Evolutionary conservation across 2,888 invertebrate species (phyloP), one percentile per base, ranked within the genome.

Genomic region (Thymelicus acteon): DNA sequence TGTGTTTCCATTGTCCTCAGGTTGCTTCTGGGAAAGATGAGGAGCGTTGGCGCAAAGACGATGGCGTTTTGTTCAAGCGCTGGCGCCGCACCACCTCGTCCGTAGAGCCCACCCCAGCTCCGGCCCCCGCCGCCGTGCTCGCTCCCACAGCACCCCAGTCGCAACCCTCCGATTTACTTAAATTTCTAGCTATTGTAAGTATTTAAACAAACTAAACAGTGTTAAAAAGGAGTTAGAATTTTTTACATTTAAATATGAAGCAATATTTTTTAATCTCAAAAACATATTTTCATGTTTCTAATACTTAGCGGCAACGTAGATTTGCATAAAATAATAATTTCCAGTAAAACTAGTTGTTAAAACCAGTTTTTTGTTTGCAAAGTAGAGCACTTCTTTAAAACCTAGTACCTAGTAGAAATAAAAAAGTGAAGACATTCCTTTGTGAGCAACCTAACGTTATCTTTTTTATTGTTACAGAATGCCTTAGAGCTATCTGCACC

Each of bases 401-500:
- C 31, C 24, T n/a, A 8, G 2, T 8, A 31, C 31, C 31, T 3
- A 31, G 31, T 31, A 57, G 1, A 6, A 37, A 8, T 0, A 15
- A 54, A 57, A 57, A 57, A 57, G 10, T 19, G 0, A 57, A 31
- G 37, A 57, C 31, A 37, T 13, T 31, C 13, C 13, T 37, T 57
- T 37, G 57, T 57, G 57, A 13, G 13, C 57, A 48, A 31, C 24
- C 37, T 62, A 24, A 62, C 31, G n/a, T 31, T 48, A 62, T 61
- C 15, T 60, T 15, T 63, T 6, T 69, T 8, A 19, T 90, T 87
- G 85, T 95, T 95, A 65, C 94, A 98, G 98, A 98, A 98, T 91
- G 98, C 98, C 52, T 94, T 98, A 83, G 98, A 98, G 86, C 92
- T 98, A 81, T 97, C 97, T 74, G 98, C 97, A 24, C 98, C 98